Base-by-base conservation (phyloP, 2,797 vertebrate genomes). In the Myotis vivesi region DNA sequence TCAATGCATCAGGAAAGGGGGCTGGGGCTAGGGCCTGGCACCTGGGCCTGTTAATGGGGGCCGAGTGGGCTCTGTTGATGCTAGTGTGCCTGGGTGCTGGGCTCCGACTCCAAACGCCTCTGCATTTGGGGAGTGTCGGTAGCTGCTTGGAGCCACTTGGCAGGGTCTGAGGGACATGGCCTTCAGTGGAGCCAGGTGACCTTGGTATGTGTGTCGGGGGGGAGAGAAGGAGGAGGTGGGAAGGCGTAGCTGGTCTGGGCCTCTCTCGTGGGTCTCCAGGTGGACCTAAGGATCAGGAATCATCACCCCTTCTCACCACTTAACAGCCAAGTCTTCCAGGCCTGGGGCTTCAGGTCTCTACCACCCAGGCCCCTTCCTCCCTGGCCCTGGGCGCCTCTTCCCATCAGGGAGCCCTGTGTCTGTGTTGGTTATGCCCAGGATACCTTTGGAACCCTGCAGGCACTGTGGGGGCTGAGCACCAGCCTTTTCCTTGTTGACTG, bases 381-480 rank as follows among this genome's bases (percentile, higher is more conserved):
- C 49, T 36, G 62, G 11, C 25, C 57, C 33, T n/a, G 17, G 76
- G 12, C 0, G 6, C 25, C 25, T 64, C 13, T 85, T 64, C 11
- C 19, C 22, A 6, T 57, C 28, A 13, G 57, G 55, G 38, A 30
- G 51, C 28, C 51, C 3, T 3, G 3, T 53, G 25, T 38, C 2
- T 8, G 12, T n/a, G 46, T 82, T 57, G 76, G 8, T 51, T 33
- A 5, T 22, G 23, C 33, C 62, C 36, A 23, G 3, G 9, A 44
- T n/a, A 16, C 49, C 53, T 16, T 55, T 4, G 46, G 84, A 16
- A 30, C 73, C 76, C 84, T 22, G 33, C 0, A 12, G 72, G 57
- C 4, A 28, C n/a, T 0, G 0, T 10, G n/a, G 22, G 12, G 4
- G 11, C 38, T 22, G 44, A 91, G 41, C 30, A 5, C 17, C 12